Evolutionary conservation across 1,140 invertebrate species (phyloP).

Genomic region (Drosophila littoralis): DNA sequence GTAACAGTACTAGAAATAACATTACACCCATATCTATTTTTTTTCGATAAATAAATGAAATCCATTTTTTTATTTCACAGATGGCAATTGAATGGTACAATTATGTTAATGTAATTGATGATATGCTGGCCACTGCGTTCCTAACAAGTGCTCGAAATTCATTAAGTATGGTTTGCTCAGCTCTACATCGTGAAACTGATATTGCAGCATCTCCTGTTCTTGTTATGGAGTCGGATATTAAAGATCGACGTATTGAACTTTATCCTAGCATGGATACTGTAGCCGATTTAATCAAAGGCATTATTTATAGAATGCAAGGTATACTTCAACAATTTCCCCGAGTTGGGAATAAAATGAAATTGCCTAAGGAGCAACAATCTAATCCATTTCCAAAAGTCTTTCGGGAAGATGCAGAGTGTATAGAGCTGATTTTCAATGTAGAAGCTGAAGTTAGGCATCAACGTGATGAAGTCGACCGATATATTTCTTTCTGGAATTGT

Average conservation of each 20-base stretch:
- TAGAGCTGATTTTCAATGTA: conserved; percentile 86
- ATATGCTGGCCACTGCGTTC: conserved; percentile 90
- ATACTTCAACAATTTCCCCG: conserved; percentile 85
- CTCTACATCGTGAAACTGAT: conserved; percentile 90
- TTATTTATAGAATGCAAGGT: conserved; percentile 84
- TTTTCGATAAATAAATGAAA: neutral
- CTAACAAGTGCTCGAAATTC: conserved; percentile 90
- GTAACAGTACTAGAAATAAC: no score
- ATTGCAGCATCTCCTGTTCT: conserved; percentile 90
- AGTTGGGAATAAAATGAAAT: conserved; percentile 87
- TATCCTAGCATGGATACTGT: conserved; percentile 88
- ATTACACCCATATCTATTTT: no score
- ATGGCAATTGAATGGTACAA: conserved; percentile 90
- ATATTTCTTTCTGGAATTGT: conserved; percentile 90
- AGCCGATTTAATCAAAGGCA: conserved; percentile 85
- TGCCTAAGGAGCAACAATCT: conserved; percentile 78
- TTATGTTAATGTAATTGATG: conserved; percentile 91
- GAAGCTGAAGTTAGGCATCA: conserved; percentile 87
- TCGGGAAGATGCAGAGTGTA: conserved; percentile 86
- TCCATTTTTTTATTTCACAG: conserved; percentile 83
- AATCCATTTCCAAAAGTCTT: conserved; percentile 85
- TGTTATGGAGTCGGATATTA: conserved; percentile 55
- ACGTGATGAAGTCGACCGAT: conserved; percentile 86
- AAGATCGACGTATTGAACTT: conserved; percentile 86
- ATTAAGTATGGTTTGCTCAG: conserved; percentile 89